Evolutionary conservation across 2,888 invertebrate genomes (phyloP).

Genomic region (Heteropelma amictum): DNA sequence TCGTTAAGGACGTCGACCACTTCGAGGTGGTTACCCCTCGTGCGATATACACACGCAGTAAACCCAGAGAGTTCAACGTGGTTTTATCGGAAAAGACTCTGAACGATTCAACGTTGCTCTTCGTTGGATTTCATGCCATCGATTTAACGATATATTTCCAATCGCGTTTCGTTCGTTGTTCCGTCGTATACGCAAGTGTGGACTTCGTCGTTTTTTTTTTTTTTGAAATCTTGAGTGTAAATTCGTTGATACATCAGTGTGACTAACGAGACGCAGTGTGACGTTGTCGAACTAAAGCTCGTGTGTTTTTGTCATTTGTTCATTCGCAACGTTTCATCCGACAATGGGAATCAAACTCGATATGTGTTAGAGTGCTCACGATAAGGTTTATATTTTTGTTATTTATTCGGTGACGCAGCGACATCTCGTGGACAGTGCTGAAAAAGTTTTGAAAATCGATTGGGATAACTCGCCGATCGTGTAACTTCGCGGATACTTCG

Average conservation of each 20-base stretch:
- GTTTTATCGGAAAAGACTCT: constrained; percentile 9
- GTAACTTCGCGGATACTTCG: background rate
- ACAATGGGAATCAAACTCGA: background rate
- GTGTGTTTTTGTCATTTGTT: background rate
- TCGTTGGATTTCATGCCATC: background rate
- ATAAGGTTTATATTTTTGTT: background rate
- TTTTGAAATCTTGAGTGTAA: background rate
- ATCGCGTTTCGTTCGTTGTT: background rate
- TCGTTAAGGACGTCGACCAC: constrained; percentile 68
- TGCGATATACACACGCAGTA: constrained; percentile 26
- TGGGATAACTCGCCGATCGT: constrained; percentile 4
- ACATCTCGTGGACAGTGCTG: constrained; percentile 7
- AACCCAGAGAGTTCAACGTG: constrained; percentile 36
- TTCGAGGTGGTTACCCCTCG: constrained; percentile 58
- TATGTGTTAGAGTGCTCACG: background rate
- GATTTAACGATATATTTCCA: background rate
- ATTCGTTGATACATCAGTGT: background rate
- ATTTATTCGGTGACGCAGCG: background rate
- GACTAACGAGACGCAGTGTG: constrained; percentile 8
- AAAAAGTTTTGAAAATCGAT: constrained; percentile 1
- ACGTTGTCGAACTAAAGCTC: background rate
- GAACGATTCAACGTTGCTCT: background rate
- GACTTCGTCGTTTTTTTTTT: background rate
- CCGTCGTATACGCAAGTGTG: background rate
- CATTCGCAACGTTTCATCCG: background rate